Conservation (phyloP, 2,113 vertebrate species). For the Anseranas semipalmata region DNA sequence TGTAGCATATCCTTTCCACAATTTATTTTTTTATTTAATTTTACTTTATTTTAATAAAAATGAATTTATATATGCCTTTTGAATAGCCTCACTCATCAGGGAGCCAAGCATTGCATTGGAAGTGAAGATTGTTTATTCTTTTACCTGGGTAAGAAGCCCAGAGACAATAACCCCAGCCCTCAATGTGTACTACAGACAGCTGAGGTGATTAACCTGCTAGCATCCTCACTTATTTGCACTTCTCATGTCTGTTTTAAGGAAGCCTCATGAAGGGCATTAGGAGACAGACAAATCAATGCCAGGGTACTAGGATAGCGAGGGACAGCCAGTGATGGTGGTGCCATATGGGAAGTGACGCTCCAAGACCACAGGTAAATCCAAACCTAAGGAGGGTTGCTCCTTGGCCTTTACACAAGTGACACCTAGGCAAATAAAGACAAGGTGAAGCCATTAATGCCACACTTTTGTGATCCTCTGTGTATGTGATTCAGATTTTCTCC, state of each 20-base stretch:
- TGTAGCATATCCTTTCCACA: neutral
- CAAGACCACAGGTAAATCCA: neutral
- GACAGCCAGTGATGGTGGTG: neutral
- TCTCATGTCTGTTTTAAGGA: neutral
- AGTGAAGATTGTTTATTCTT: neutral
- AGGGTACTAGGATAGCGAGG: neutral
- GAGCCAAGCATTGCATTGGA: neutral
- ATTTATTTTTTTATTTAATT: neutral
- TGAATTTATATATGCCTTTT: neutral
- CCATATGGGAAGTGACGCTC: accelerated
- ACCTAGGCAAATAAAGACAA: neutral
- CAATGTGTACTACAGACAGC: neutral
- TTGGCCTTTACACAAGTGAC: neutral
- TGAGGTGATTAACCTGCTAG: neutral
- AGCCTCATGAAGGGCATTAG: neutral
- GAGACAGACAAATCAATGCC: neutral
- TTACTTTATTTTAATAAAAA: neutral
- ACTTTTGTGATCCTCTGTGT: neutral
- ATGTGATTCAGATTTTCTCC: neutral
- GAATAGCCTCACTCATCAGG: neutral
- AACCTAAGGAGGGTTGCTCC: neutral
- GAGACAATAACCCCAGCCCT: neutral
- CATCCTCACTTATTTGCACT: neutral
- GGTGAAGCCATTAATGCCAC: neutral
- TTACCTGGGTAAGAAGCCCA: neutral